Conservation (phyloP, 2,797 vertebrate species). For the Anableps anableps region DNA sequence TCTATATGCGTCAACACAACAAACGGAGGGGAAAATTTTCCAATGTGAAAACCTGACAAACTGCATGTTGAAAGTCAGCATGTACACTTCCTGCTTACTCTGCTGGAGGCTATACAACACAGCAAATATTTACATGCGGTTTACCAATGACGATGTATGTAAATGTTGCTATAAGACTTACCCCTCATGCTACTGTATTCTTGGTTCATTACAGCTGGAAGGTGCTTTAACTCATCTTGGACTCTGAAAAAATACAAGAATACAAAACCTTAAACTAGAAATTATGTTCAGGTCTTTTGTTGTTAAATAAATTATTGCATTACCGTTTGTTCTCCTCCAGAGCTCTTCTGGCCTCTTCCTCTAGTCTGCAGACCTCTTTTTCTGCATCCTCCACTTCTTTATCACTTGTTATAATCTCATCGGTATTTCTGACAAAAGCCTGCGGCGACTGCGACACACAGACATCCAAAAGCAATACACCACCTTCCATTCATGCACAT, state of each 20-base stretch:
- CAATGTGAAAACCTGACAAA: constrained; percentile 16
- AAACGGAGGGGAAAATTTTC: constrained; percentile 29
- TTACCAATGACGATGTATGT: constrained; percentile 22
- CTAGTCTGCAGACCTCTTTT: constrained; percentile 60
- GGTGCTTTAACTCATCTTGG: constrained; percentile 62
- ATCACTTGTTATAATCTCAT: constrained; percentile 22
- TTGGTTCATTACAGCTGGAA: constrained; percentile 8
- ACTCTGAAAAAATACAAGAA: constrained; percentile 54
- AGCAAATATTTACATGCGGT: constrained; percentile 23
- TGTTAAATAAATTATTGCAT: neutral
- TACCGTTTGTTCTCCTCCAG: constrained; percentile 73
- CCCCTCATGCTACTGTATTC: constrained; percentile 39
- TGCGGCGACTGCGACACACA: constrained; percentile 49
- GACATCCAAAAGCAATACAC: neutral
- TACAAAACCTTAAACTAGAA: neutral
- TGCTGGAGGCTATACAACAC: neutral
- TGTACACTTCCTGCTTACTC: constrained; percentile 23
- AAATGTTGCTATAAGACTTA: constrained; percentile 41
- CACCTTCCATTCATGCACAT: neutral
- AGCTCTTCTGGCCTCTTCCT: constrained; percentile 50
- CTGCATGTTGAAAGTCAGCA: constrained; percentile 26
- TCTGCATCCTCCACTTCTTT: constrained; percentile 53
- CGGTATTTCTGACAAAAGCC: constrained; percentile 31
- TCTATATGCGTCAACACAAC: constrained; percentile 32
- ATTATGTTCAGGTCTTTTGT: constrained; percentile 2